A percentile compares a stretch with the other conserved stretches of the same genome.
Conservation (phyloP, 37 sponge, comb jelly and placozoan genomes). For the Aplysina aerophoba region DNA sequence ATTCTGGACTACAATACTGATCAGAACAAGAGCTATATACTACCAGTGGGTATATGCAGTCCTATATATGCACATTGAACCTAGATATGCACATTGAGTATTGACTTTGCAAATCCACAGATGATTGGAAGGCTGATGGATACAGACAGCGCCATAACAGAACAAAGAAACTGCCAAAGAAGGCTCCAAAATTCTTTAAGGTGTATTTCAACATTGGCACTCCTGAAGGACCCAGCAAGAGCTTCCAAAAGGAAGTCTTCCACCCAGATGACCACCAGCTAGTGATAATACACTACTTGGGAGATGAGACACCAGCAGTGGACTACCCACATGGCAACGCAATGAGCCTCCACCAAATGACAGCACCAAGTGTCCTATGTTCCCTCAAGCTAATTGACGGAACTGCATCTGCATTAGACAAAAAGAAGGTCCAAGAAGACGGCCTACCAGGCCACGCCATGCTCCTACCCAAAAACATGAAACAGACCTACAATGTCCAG, state of each 20-base stretch:
- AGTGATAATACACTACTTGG: conserved; percentile 15
- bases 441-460: neutral
- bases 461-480: conserved; percentile 39
- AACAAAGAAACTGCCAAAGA: neutral
- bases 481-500: conserved; percentile 43
- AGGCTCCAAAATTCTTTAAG: neutral
- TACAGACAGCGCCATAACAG: conserved; percentile 22
- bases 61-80: neutral
- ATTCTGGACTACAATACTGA: no score
- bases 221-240: neutral
- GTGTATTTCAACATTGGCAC: neutral
- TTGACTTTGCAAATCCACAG: neutral
- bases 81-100: no score
- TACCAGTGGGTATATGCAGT: no score
- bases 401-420: conserved; percentile 5
- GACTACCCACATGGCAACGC: conserved; percentile 17
- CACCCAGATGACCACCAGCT: neutral
- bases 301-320: conserved; percentile 11
- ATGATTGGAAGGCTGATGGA: conserved; percentile 19
- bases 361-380: neutral
- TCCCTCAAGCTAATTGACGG: no score
- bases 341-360: neutral
- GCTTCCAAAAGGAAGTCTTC: conserved; percentile 15
- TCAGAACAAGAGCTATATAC: no score
- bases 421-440: conserved; percentile 10